Evolutionary conservation across 2,797 vertebrate genomes (phyloP), one percentile per base, ranked within the genome.

Genomic region (Enteromius anoplus): DNA sequence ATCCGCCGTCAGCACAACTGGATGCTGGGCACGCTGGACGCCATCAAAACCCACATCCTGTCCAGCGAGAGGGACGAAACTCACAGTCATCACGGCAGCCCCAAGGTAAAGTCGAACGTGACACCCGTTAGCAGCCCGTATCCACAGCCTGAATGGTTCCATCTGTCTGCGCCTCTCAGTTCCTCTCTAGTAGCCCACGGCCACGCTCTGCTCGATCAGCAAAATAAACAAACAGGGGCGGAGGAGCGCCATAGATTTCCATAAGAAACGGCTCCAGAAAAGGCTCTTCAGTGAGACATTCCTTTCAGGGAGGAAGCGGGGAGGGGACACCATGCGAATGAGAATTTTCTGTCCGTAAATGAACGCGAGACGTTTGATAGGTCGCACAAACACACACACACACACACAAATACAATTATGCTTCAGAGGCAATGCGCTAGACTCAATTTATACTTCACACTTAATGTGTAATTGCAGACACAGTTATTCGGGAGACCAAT

Each of bases 1-100:
- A 97, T 99, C 92, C 95, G 96, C 90, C 95, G 97, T 87, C 98
- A 99, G 90, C 97, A 99, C 92, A 94, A 96, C 92, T 99, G 98
- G 97, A 98, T 99, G 95, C 95, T 99, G 88, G 94, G 95, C 87
- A 92, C 97, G 80, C 95, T 99, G 87, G 96, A 96, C 87, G 94
- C 94, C 95, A 94, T 99, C 94, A 98, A 97, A 96, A 93, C 95
- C 23, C 96, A 96, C 93, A 95, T 98, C 88, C 93, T 99, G 91
- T 92, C 94, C 92, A 90, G 93, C 92, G 93, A 96, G 93, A 93
- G 93, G 89, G 93, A 93, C 88, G 91, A 79, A 79, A 62, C 93
- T 89, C 83, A 88, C 10, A 81, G 82, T 83, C 80, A 87, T 29
- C 69, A 60, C 21, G 88, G 94, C 84, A 92, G 93, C 94, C 95